Percentiles rank a stretch among this genome's conserved stretches.
These are phyloP conservation scores for Lepilemur septentrionalis DNA, from an alignment of 2,797 vertebrate genomes.

Conservation along the genomic window DNA sequence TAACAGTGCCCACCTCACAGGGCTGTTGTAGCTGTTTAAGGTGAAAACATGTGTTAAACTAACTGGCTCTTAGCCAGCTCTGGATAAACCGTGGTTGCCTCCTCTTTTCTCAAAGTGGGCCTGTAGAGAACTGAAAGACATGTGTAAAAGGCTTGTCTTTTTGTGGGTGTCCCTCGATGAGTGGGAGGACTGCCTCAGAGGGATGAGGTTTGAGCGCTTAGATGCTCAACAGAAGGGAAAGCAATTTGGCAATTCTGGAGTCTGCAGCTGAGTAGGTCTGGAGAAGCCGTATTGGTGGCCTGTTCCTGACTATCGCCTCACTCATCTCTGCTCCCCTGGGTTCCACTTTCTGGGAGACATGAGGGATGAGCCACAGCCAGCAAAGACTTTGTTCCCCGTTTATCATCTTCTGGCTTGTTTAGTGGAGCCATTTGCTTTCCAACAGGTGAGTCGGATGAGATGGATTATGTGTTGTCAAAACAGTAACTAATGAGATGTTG, in stretches of 20 bases:
- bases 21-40: background rate
- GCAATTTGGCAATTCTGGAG: background rate
- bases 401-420: conserved; percentile 48
- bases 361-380: conserved; percentile 28
- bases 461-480: conserved; percentile 63
- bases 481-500: conserved; percentile 48
- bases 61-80: background rate
- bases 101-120: background rate
- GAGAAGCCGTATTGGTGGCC: background rate
- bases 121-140: background rate
- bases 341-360: conserved; percentile 21
- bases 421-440: conserved; percentile 49
- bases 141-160: background rate
- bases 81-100: background rate
- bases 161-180: background rate
- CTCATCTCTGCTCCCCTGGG: background rate
- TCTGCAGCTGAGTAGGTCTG: background rate
- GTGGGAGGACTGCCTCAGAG: background rate
- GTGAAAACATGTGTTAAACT: background rate
- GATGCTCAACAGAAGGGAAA: background rate
- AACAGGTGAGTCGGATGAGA: conserved; percentile 58
- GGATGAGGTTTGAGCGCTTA: background rate
- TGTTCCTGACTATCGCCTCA: background rate
- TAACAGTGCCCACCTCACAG: background rate
- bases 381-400: conserved; percentile 6